Evolutionary conservation across 2,888 invertebrate genomes (phyloP), one percentile per base, ranked within the genome.

Genomic region (Dyspetes luteomarginatus): DNA sequence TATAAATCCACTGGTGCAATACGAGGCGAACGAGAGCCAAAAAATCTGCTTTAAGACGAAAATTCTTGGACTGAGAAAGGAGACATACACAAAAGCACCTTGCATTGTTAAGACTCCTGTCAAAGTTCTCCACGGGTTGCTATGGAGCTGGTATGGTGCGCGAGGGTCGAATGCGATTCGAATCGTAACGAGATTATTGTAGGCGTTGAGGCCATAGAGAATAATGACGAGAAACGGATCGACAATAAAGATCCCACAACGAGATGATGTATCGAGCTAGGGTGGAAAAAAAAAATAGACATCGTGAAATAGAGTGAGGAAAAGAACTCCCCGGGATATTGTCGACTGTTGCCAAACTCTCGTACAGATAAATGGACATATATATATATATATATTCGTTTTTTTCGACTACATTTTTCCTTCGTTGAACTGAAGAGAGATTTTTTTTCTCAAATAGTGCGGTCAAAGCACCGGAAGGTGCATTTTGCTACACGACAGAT

Each of bases 111-210:
- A 58, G 69, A 41, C 15, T 65, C 78, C 85, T 87, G 89, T 90
- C 89, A 88, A 90, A 89, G 84, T 22, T 30, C 85, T 83, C 84
- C 82, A 83, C 85, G 67, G 75, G 75, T 67, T 69, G 68, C 43
- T 41, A 43, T 7, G n/a, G n/a, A 30, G n/a, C 41, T 1, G 15
- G 43, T 62, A 41, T n/a, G 52, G 69, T 84, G 84, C 83, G 79
- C 81, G 15, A 15, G 15, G 15, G 4, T 75, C 68, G 62, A 80
- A 78, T 81, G 73, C 86, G 85, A 88, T 87, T 86, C 86, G 82
- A 85, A 87, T 86, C 88, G 87, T 91, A 91, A 90, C 90, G 90
- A 91, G 90, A 91, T 91, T 90, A 91, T 89, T 89, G 90, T 90
- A 88, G 88, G 90, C 90, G 90, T 90, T 88, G 88, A 90, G 71